Evolutionary conservation across 1,140 invertebrate species (phyloP), one percentile per base, ranked within the genome.

Genomic region (Papilio polyxenes): DNA sequence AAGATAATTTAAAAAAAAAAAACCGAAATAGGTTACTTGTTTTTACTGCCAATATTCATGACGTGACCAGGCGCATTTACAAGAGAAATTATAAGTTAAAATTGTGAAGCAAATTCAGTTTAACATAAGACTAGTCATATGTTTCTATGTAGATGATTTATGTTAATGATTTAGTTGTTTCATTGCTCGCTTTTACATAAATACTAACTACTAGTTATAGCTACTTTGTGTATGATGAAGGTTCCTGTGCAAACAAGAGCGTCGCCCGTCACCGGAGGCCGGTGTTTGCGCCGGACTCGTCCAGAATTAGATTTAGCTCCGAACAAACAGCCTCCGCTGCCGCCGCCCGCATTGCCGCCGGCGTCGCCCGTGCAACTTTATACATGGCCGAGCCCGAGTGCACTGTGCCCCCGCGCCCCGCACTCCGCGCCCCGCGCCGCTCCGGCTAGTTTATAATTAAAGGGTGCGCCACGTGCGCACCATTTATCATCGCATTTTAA

Each of bases 401-500:
- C 40, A 44, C 75, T n/a, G 48, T 53, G 3, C 51, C 75, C 20
- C 17, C 44, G 7, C 15, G 48, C 75, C 74, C 51, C 13, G 51
- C 59, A 5, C 59, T 7, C 59, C 59, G 20, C 40, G 59, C 40
- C 37, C 75, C 75, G 48, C 59, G 9, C 59, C n/a, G 7, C 37
- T 17, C 48, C 44, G 48, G 75, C 17, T 23, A 11, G 48, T 51
- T 23, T 49, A 77, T 77, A 77, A 77, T 77, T 77, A 77, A 77
- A 77, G 75, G 51, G 75, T 84, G 82, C 83, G 80, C 59, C 78
- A 78, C 80, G 74, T 82, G 86, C 83, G 83, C 49, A 80, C 81
- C 87, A 85, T 89, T 83, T 85, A 89, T 90, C 89, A 88, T 87
- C 80, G 81, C 80, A 82, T 80, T 87, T 85, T 87, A 86, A 91